Evolutionary conservation across 2,113 vertebrate species (phyloP).

Genomic region (Pogona vitticeps): DNA sequence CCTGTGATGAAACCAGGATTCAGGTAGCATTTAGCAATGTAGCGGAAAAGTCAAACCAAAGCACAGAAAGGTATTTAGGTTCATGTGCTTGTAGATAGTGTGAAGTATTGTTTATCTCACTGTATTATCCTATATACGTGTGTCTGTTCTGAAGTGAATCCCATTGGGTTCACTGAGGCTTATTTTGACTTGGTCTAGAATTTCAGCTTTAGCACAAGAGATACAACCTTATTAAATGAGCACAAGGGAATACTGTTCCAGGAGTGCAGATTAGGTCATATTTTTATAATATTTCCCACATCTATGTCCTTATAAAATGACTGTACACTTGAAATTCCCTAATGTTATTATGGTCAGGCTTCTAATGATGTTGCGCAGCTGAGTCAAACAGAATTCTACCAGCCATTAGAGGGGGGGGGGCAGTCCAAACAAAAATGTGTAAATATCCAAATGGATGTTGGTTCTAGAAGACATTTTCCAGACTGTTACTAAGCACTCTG

Average conservation of each 20-base stretch:
- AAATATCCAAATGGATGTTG: too few species aligned
- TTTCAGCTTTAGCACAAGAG: neutral
- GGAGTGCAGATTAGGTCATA: neutral
- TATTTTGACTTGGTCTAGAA: neutral
- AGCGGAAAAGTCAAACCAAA: neutral
- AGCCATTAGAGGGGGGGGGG: too few species aligned
- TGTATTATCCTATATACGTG: neutral
- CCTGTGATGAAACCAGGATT: neutral
- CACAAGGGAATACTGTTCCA: neutral
- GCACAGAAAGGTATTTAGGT: neutral
- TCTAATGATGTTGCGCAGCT: too few species aligned
- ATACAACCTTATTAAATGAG: too few species aligned
- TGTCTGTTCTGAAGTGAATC: neutral
- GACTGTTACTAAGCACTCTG: too few species aligned
- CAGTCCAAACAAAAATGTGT: too few species aligned
- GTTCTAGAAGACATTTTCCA: too few species aligned
- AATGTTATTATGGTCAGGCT: too few species aligned
- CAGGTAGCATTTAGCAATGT: neutral
- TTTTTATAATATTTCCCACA: neutral
- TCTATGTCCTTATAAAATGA: neutral
- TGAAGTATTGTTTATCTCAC: neutral
- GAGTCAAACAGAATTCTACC: too few species aligned
- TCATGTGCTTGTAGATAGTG: neutral
- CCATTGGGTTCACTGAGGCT: neutral
- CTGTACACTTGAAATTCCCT: neutral